These are phyloP conservation scores for Acrossocheilus fasciatus DNA, from an alignment of 2,797 vertebrate genomes.

Conservation along the genomic window DNA sequence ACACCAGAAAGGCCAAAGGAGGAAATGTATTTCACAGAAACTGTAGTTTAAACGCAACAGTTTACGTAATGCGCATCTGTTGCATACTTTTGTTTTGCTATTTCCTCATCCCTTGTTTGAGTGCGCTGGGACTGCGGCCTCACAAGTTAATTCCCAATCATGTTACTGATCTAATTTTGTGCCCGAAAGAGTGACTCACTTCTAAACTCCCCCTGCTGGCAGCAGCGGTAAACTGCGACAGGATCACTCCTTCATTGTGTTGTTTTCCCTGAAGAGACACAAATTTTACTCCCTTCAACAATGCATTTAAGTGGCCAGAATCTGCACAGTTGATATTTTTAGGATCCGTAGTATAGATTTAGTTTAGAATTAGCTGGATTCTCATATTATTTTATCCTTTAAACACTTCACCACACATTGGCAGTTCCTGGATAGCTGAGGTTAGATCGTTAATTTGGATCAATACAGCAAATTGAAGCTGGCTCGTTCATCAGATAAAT, in stretches of 20 bases:
- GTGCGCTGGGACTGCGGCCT: neutral
- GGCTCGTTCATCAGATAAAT: conserved; percentile 67
- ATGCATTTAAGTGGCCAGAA: neutral
- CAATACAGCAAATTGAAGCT: conserved; percentile 68
- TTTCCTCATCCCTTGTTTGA: conserved; percentile 5
- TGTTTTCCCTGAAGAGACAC: neutral
- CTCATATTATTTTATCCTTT: neutral
- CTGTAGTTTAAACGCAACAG: neutral
- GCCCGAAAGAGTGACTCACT: neutral
- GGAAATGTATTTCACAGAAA: conserved; percentile 10
- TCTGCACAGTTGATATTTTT: neutral
- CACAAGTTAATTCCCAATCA: neutral
- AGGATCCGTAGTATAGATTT: neutral
- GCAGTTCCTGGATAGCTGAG: conserved; percentile 35
- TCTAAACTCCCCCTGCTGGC: conserved; percentile 7
- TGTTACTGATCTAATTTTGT: conserved; percentile 18
- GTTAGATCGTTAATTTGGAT: conserved; percentile 52
- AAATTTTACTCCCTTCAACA: neutral
- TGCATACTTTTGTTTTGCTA: conserved; percentile 13
- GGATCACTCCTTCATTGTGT: neutral
- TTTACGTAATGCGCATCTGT: conserved; percentile 2
- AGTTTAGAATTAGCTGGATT: conserved; percentile 16
- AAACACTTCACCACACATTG: conserved; percentile 9
- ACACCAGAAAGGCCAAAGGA: neutral
- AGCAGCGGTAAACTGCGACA: neutral